These are phyloP conservation scores for Naso thynnoides DNA, from an alignment of 2,797 vertebrate genomes.

Conservation along the genomic window DNA sequence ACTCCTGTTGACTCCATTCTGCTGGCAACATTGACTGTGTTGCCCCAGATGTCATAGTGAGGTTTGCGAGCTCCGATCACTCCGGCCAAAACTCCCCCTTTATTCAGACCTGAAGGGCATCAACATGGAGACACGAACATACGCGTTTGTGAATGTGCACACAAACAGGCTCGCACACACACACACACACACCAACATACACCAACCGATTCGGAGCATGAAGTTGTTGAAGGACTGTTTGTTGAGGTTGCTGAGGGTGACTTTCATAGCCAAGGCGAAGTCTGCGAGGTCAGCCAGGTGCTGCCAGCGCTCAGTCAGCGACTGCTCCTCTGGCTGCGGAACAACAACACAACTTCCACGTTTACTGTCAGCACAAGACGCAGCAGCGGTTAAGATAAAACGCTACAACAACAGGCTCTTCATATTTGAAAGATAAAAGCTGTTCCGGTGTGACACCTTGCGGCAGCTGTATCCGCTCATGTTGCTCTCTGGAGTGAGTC, in stretches of 20 bases:
- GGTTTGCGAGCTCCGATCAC: conserved; percentile 96
- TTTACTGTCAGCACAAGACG: not conserved
- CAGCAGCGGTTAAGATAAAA: not conserved
- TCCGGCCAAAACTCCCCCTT: conserved; percentile 93
- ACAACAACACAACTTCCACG: conserved; percentile 18
- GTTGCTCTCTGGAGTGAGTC: conserved; percentile 91
- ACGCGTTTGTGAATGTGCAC: not conserved
- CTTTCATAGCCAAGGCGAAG: conserved; percentile 96
- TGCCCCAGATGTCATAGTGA: conserved; percentile 98
- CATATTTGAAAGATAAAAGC: not conserved
- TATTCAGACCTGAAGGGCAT: conserved; percentile 90
- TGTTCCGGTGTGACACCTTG: conserved; percentile 81
- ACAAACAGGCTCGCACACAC: not conserved
- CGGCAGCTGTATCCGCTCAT: conserved; percentile 84
- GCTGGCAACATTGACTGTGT: conserved; percentile 96
- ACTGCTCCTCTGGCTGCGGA: conserved; percentile 87
- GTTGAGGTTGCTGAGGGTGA: conserved; percentile 95
- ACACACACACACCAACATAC: conserved; percentile 6
- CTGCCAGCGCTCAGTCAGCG: conserved; percentile 91
- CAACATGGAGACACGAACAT: conserved; percentile 20
- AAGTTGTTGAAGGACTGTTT: conserved; percentile 99
- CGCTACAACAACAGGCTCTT: not conserved
- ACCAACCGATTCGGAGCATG: conserved; percentile 96
- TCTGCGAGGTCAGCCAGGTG: conserved; percentile 94
- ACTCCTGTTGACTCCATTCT: conserved; percentile 98